Evolutionary conservation across 2,888 invertebrate species (phyloP).

Genomic region (Acrobasis suavella): DNA sequence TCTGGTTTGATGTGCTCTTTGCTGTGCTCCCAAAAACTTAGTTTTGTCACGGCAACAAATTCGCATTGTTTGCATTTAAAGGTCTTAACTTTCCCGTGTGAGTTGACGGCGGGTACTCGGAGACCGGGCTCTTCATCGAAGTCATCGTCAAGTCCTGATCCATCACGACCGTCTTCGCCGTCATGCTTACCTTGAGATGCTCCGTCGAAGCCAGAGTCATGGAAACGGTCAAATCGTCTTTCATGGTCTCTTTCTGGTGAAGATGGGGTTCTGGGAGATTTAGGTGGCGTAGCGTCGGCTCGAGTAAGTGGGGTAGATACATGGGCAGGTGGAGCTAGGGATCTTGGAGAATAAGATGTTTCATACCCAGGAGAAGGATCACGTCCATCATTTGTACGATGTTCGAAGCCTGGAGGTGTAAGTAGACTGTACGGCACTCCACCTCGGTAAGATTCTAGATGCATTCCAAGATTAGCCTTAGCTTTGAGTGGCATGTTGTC

Average conservation of each 20-base stretch:
- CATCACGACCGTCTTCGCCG: slow-evolving; percentile 72
- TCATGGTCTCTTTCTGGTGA: slow-evolving; percentile 62
- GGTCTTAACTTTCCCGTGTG: slow-evolving; percentile 92
- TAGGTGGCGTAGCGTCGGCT: slow-evolving; percentile 70
- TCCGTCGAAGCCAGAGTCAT: slow-evolving; percentile 78
- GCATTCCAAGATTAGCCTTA: slow-evolving; percentile 72
- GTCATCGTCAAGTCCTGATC: slow-evolving; percentile 75
- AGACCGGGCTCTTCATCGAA: slow-evolving; percentile 83
- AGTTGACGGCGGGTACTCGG: slow-evolving; percentile 85
- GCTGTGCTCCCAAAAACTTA: slow-evolving; percentile 96
- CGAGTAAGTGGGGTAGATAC: slow-evolving; percentile 66
- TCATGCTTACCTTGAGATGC: slow-evolving; percentile 56
- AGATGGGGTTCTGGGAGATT: slow-evolving; percentile 66
- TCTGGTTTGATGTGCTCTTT: slow-evolving; percentile 96
- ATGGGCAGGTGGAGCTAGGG: slow-evolving; percentile 57
- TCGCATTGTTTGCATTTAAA: slow-evolving; percentile 97
- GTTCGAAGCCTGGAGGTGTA: slow-evolving; percentile 83
- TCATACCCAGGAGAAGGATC: slow-evolving; percentile 63
- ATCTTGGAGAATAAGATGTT: slow-evolving; percentile 61
- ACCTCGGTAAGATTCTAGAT: slow-evolving; percentile 66
- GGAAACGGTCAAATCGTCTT: slow-evolving; percentile 68
- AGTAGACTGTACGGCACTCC: slow-evolving; percentile 82
- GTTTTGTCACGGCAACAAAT: slow-evolving; percentile 91
- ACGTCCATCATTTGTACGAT: slow-evolving; percentile 56
- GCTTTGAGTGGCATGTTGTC: slow-evolving; percentile 69